Base-by-base conservation (phyloP, 2,113 vertebrate species). In the Rhinichthys klamathensis region DNA sequence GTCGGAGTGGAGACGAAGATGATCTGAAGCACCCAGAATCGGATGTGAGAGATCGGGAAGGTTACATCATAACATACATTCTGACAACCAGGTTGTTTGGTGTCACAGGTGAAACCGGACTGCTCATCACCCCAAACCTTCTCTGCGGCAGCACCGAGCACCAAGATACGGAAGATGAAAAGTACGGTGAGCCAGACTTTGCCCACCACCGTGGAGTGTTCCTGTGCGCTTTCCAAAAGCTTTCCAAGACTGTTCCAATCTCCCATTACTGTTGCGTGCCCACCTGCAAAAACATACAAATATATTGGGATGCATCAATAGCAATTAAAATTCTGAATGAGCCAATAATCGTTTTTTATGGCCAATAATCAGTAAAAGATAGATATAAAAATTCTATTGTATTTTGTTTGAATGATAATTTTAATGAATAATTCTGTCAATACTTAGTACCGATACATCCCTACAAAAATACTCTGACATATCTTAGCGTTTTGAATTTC, bases 21-120 rank as follows among this genome's bases (percentile, higher is more conserved):
- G 93, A 98, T 98, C 93, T 97, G 97, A 94, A 97, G 94, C 85
- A 96, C 96, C 96, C 97, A 98, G 94, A 98, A 97, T 88, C 94
- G 95, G 41, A 97, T 96, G 91, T 97, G 96, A 51, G 97, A 98
- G 89, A 98, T 96, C 56, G 96, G 97, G 91, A 97, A 97, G 85
- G 96, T 97, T 80, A 93, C 93, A 91, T 96, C 96, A 0, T 97
- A 97, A 90, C 97, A 97, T 85, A 97, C 96, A 0, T 95, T 97
- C 90, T 97, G 96, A 91, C 96, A 97, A 89, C 96, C 96, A 0
- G 96, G 97, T 92, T 97, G 96, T 90, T 97, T 97, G 2, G 97
- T 97, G 91, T 97, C 96, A 0, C 97, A 97, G 25, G 95, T 96
- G 91, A 97, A 98, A 69, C 95, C 95, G 0, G 96, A 96, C 90